Base-by-base conservation (phyloP, 2,888 invertebrate species). In the Meandrusa payeni region DNA sequence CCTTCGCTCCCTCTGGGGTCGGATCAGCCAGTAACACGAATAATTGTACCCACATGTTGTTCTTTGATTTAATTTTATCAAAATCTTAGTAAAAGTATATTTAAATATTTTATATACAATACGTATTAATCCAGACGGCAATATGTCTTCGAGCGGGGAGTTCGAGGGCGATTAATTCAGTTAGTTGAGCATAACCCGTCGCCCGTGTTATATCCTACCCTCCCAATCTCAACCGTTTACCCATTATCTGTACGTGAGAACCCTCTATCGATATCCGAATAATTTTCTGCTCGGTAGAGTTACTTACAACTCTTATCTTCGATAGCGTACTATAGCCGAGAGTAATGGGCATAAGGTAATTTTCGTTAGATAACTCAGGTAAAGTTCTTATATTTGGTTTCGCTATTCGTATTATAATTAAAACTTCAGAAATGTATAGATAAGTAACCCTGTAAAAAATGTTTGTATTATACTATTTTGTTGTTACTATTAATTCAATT, bases 171-270 rank as follows among this genome's bases (percentile, higher is more conserved):
- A 37, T 42, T 42, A 42, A 37, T 43, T 37, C 29, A 24, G 42
- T 43, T 43, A 43, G 42, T 37, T 29, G 12, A 31, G 31, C 36
- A 20, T 37, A 37, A 31, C 36, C 19, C 20, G 24, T 26, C 31
- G 42, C 24, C 20, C 31, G 37, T 31, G 23, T 42, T 43, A 43
- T 37, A 43, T 42, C 36, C 11, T 4, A 29, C 36, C 42, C 36
- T 19, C 23, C 36, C 36, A 19, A 42, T 42, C 36, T 42, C 29
- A 19, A 31, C 37, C 42, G 37, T 43, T 43, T 37, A 43, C 42
- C 37, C 20, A 43, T 43, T 43, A 43, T 43, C 37, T 43, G 19
- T 43, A 37, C 37, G 42, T 43, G 42, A 43, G 29, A 42, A 31
- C 37, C 26, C 24, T 31, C 26, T 37, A 31, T 37, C 24, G 24